phyloP scores from a whole-genome alignment of 2,113 vertebrate species.

The Cephalopholis sonnerati region DNA sequence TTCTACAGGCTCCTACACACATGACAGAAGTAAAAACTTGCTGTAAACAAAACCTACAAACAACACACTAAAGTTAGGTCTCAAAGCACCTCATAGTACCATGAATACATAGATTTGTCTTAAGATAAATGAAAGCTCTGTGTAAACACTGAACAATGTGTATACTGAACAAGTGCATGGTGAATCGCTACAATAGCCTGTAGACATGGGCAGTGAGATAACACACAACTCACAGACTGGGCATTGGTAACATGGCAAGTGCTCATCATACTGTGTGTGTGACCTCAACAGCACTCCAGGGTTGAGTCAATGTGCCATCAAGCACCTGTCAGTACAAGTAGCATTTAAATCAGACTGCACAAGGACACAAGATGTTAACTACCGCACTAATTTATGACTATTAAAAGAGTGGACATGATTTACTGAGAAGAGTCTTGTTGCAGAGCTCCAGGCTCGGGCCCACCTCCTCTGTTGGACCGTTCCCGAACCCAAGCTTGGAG shows the following conservation, averaged over 20 bases:
- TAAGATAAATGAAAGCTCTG: not conserved
- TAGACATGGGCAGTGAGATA: not conserved
- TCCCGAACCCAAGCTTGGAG: too few species aligned
- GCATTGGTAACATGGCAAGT: not conserved
- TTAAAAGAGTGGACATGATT: not conserved
- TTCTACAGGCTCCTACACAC: slow-evolving; percentile 20
- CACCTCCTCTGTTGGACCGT: too few species aligned
- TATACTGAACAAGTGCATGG: not conserved
- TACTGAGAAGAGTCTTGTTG: not conserved
- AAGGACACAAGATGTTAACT: not conserved
- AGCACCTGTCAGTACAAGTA: not conserved
- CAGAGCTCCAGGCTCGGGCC: too few species aligned
- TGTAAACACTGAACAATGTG: not conserved
- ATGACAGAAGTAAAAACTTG: not conserved
- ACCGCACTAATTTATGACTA: not conserved
- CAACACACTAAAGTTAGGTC: not conserved
- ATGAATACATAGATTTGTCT: not conserved
- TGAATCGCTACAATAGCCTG: not conserved
- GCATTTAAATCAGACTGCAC: not conserved
- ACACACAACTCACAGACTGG: too few species aligned
- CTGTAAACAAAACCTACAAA: not conserved
- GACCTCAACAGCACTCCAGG: not conserved
- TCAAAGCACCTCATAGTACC: not conserved
- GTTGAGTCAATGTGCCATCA: not conserved
- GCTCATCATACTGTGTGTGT: not conserved